Conservation (phyloP, 1,140 invertebrate species). For the Monomorium pharaonis region DNA sequence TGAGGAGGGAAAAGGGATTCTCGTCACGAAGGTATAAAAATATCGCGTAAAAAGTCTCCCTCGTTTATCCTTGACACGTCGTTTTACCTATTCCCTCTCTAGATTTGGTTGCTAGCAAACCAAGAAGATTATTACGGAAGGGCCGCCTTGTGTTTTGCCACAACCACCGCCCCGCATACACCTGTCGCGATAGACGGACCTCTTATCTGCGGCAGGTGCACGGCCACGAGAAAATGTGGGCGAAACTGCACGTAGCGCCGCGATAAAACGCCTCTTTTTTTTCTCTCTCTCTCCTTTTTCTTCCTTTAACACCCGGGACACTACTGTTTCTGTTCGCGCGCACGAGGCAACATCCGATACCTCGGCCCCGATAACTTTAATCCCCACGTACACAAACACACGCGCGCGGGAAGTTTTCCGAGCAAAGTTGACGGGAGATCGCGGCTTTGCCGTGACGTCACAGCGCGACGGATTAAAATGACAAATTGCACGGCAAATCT, state of each 20-base stretch:
- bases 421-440: background rate
- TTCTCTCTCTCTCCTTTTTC: conserved; percentile 16
- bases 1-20: no score
- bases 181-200: conserved; percentile 65
- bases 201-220: conserved; percentile 80
- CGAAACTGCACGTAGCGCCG: conserved; percentile 51
- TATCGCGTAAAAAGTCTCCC: background rate
- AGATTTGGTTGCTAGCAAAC: background rate
- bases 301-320: conserved; percentile 25
- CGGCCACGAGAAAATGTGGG: conserved; percentile 73
- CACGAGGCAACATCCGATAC: conserved; percentile 32
- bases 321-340: background rate
- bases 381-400: no score
- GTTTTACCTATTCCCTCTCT: background rate
- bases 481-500: background rate
- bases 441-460: conserved; percentile 8
- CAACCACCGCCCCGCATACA: conserved; percentile 55
- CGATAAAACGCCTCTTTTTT: conserved; percentile 42
- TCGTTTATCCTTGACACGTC: background rate
- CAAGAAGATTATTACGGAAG: background rate
- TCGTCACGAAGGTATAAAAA: background rate
- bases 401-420: background rate
- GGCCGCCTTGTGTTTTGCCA: conserved; percentile 32
- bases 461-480: conserved; percentile 11
- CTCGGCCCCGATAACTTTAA: conserved; percentile 22